These are phyloP conservation scores for Acholoe squamosa DNA, from an alignment of 2,888 invertebrate species.

Conservation along the genomic window DNA sequence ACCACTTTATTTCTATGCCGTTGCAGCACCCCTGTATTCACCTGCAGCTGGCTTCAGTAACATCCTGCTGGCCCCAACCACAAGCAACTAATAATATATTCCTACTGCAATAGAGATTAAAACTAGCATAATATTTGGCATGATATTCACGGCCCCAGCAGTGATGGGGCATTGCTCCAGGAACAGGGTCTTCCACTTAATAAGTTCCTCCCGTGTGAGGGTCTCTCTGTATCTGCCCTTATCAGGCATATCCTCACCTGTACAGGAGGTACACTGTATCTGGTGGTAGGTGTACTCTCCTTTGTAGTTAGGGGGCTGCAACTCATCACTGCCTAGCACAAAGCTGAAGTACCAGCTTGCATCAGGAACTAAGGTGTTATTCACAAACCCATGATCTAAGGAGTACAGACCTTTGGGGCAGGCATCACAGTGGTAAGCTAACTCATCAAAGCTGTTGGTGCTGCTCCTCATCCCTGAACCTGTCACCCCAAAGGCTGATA, in stretches of 20 bases:
- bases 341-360: background rate
- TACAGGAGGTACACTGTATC: background rate
- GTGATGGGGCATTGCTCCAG: no score
- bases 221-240: no score
- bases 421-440: background rate
- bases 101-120: no score
- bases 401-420: background rate
- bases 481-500: background rate
- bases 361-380: background rate
- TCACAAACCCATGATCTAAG: background rate
- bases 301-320: background rate
- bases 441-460: background rate
- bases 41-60: no score
- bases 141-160: no score
- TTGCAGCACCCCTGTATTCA: no score
- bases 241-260: background rate
- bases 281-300: background rate
- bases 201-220: no score
- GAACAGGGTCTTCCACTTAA: no score
- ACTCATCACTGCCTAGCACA: background rate
- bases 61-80: no score
- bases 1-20: no score
- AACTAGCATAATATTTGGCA: no score
- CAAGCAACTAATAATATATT: no score
- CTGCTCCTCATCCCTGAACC: slow-evolving; percentile 8